Base-by-base conservation (phyloP, 2,113 vertebrate species). In the Centropus unirufus region DNA sequence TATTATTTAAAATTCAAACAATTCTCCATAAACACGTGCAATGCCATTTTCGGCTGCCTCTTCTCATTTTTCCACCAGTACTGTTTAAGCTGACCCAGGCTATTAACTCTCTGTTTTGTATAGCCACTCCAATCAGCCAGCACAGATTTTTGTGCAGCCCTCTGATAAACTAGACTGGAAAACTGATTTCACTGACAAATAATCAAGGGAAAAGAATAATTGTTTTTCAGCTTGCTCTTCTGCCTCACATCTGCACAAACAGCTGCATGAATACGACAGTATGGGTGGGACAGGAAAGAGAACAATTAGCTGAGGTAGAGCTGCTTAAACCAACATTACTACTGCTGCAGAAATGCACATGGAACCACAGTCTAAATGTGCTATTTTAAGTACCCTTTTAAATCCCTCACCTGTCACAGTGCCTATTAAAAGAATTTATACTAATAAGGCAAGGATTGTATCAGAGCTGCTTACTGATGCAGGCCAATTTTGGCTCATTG, bases 301-400 rank as follows among this genome's bases (percentile, higher is more conserved):
- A 95, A 95, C 92, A 95, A 97, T 93, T 93, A 92, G 83, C 61
- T 84, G 96, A 94, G 89, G 92, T 78, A 93, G 77, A 59, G 76
- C 89, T 67, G 69, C 83, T 90, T 81, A 89, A 94, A 87, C 59
- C 68, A 94, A 81, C 69, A 64, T 76, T 78, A 82, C 52, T 76
- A 52, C 74, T 93, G 51, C 66, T 64, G 80, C 80, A 93, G 82
- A 87, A 87, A 79, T 27, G 24, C 62, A 68, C 73, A 52, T 12
- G 74, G 76, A 88, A 66, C 76, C 92, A 55, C 55, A 81, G 81
- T 44, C 90, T 68, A 77, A 90, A 90, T 2, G 8, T 47, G 79
- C 88, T 96, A 94, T 94, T 95, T 95, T 83, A 93, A 94, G 90
- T 19, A 67, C 17, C 10, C 77, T 88, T 94, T 83, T 75, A 94